These are phyloP conservation scores for Endomychus coccineus DNA, from an alignment of 2,888 invertebrate genomes.

Conservation along the genomic window DNA sequence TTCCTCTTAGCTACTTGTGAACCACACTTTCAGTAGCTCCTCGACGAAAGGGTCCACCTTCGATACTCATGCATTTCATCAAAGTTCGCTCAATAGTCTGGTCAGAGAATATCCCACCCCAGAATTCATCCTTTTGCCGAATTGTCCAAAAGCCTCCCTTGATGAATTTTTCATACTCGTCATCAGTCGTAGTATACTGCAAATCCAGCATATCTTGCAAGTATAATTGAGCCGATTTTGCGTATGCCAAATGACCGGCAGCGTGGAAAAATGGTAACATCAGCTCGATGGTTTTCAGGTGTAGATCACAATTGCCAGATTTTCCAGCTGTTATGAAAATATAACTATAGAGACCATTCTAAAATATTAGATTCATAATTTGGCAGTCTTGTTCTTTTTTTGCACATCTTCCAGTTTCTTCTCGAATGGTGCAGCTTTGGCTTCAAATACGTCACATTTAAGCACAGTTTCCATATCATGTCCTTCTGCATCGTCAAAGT, in stretches of 20 bases:
- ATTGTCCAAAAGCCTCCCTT: too few relatives aligned
- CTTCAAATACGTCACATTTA: background rate
- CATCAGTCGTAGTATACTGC: too few relatives aligned
- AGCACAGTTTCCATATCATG: background rate
- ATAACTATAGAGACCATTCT: background rate
- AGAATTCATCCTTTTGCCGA: too few relatives aligned
- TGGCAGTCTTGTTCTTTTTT: background rate
- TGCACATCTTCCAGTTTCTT: background rate
- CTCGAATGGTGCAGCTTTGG: background rate
- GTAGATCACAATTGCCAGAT: conserved; percentile 20
- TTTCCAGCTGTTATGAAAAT: conserved; percentile 18
- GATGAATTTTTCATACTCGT: too few relatives aligned
- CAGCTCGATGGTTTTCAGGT: conserved; percentile 18
- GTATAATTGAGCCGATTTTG: conserved; percentile 20
- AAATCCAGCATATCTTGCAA: too few relatives aligned
- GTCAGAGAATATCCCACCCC: too few relatives aligned
- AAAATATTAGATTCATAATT: background rate
- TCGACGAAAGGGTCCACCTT: too few relatives aligned
- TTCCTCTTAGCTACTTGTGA: too few relatives aligned
- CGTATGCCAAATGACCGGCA: conserved; percentile 20
- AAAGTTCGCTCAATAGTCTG: conserved; percentile 26
- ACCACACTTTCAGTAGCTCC: too few relatives aligned
- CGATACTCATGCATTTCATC: too few relatives aligned
- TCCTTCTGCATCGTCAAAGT: too few relatives aligned
- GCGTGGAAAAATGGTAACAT: conserved; percentile 26